A percentile compares a stretch with the other conserved stretches of the same genome.
Conservation (phyloP, 1,140 invertebrate genomes). For the Rhyzopertha dominica region DNA sequence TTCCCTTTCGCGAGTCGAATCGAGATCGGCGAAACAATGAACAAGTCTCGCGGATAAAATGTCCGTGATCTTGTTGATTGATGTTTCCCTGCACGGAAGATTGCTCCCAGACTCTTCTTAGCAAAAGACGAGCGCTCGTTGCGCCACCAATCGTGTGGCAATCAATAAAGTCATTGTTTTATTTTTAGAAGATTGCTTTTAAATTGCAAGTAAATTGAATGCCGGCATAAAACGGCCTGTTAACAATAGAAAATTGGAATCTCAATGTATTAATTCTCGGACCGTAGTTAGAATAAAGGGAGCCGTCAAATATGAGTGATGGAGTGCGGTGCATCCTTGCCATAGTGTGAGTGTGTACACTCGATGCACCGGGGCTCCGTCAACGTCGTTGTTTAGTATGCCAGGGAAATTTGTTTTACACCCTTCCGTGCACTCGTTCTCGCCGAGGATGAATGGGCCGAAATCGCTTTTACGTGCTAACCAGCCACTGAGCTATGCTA, state of each 20-base stretch:
- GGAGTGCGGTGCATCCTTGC: too few species aligned
- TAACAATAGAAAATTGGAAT: constrained; percentile 19
- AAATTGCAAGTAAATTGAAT: constrained; percentile 28
- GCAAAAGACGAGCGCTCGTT: constrained; percentile 7
- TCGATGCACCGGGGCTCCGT: too few species aligned
- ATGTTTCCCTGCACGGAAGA: constrained; percentile 27
- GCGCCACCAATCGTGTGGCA: constrained; percentile 17
- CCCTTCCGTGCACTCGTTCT: too few species aligned
- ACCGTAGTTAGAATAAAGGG: constrained; percentile 8
- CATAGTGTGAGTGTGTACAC: too few species aligned
- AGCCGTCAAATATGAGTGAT: too few species aligned
- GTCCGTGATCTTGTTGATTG: constrained; percentile 21
- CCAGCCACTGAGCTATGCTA: too few species aligned
- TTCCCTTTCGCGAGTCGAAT: constrained; percentile 2
- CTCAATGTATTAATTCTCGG: constrained; percentile 14
- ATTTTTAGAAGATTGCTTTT: constrained; percentile 29
- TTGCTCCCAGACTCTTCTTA: constrained; percentile 17
- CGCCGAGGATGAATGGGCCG: too few species aligned
- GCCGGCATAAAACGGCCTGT: constrained; percentile 15
- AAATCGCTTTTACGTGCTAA: too few species aligned
- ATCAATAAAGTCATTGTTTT: constrained; percentile 22
- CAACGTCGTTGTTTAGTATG: too few species aligned
- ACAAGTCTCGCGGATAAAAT: constrained; percentile 9
- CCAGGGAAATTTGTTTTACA: too few species aligned
- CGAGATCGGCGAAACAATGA: too few species aligned